Conservation (phyloP, 2,888 invertebrate species). For the Exephanes ischioxanthus region DNA sequence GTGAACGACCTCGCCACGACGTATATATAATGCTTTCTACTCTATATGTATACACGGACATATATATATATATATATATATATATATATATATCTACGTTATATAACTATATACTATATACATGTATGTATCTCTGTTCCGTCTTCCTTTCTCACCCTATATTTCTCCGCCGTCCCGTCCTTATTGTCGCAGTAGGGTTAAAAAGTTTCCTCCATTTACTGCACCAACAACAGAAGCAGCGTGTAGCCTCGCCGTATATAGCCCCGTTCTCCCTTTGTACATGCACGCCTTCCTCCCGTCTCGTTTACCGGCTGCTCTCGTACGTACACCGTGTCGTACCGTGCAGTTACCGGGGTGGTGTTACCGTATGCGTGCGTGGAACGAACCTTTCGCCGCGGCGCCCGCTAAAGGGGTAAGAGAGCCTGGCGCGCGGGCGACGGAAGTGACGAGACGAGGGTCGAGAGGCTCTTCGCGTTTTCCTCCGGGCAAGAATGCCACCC, state of each 20-base stretch:
- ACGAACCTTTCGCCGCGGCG: conserved; percentile 27
- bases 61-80: conserved; percentile 4
- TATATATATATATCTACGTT: conserved; percentile 14
- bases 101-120: conserved; percentile 8
- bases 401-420: conserved; percentile 11
- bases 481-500: conserved; percentile 39
- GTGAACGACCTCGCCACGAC: conserved; percentile 61
- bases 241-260: conserved; percentile 9
- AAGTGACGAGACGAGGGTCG: conserved; percentile 48
- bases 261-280: background rate
- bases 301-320: conserved; percentile 14
- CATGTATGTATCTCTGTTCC: conserved; percentile 19
- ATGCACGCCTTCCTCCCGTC: conserved; percentile 10
- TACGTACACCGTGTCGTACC: background rate
- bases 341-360: background rate
- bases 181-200: conserved; percentile 26
- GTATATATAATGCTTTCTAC: background rate
- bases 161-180: conserved; percentile 26
- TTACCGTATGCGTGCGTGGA: conserved; percentile 17
- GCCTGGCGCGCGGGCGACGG: background rate
- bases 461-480: conserved; percentile 35
- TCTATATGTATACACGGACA: conserved; percentile 15
- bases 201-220: conserved; percentile 36
- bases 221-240: conserved; percentile 18
- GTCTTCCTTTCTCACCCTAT: conserved; percentile 43